Evolutionary conservation across 2,797 vertebrate genomes (phyloP), one percentile per base, ranked within the genome.

Genomic region (Muraenolepis orangiensis): DNA sequence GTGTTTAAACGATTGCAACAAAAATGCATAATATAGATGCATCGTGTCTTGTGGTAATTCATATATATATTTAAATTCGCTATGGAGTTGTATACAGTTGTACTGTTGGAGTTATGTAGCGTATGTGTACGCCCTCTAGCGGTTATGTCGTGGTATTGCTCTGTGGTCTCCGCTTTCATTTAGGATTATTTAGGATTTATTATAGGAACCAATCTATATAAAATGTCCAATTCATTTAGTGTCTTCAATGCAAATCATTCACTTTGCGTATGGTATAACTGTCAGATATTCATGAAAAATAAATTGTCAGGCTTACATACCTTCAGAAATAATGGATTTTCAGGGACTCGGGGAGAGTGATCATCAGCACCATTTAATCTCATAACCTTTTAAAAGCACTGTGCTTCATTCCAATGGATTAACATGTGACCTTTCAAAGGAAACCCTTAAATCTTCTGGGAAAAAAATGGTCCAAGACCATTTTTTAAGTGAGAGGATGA

Each of bases 121-220:
- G n/a, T 71, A 29, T 84, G 70, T 80, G 84, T 72, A 28, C 78
- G 85, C 68, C 87, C 84, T 85, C 90, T 89, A 74, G 85, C 87
- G 88, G 86, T n/a, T 69, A 74, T 71, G 76, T 30, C 16, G 0
- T 72, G 42, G 69, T 70, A 73, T 69, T 69, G 75, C 84, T 26
- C 29, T 1, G 51, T 26, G 31, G 1, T 26, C n/a, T 31, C 2
- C 11, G 36, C n/a, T 42, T 64, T 26, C 20, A 12, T 64, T 10
- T 64, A 23, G 20, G 18, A 18, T 61, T 61, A 18, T 16, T 14
- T 16, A 66, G 12, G n/a, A 66, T 66, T 8, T 8, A 66, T 66
- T 66, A 38, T 11, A 38, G 36, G 36, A 38, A 38, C 36, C 10
- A 12, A 38, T 38, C 36, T 38, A 1, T 38, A 38, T 38, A 38